Percentiles rank a stretch among this genome's conserved stretches.
phyloP scores from a whole-genome alignment of 2,797 vertebrate species.

The Percopsis omiscomaycus region DNA sequence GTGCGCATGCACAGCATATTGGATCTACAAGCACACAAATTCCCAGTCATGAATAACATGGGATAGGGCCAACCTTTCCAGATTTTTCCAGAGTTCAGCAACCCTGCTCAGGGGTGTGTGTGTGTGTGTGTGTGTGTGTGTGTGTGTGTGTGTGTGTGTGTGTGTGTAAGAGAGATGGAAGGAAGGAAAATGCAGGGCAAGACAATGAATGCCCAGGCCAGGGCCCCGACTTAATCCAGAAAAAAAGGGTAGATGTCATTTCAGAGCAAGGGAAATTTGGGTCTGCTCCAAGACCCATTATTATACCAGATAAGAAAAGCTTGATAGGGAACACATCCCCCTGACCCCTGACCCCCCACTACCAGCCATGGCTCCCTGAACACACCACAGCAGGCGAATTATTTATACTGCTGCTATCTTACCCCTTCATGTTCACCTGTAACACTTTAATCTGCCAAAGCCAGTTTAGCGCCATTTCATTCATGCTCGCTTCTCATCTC shows the following conservation, averaged over 20 bases:
- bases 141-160: not conserved
- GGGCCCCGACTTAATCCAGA: constrained; percentile 39
- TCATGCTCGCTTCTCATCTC: not conserved
- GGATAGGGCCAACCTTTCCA: constrained; percentile 15
- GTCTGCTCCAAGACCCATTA: constrained; percentile 50
- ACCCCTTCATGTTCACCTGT: not conserved
- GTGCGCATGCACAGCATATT: not conserved
- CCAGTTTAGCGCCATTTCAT: not conserved
- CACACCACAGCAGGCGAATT: not conserved
- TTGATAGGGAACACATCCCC: constrained; percentile 4
- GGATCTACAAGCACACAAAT: not conserved
- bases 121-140: constrained; percentile 1
- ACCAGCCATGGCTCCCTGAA: constrained; percentile 10
- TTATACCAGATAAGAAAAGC: constrained; percentile 49
- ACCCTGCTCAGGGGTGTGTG: constrained; percentile 24
- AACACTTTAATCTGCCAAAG: not conserved
- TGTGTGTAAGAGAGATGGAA: not conserved
- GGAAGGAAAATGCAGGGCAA: constrained; percentile 1
- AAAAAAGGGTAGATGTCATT: constrained; percentile 54
- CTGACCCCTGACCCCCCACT: not conserved
- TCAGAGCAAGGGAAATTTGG: constrained; percentile 31
- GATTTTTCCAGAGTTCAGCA: constrained; percentile 38
- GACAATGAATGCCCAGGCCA: constrained; percentile 43
- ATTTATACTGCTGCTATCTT: no score
- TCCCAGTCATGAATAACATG: constrained; percentile 1